Evolutionary conservation across 1,140 invertebrate genomes (phyloP).

Genomic region (Drosophila subpulchrella): DNA sequence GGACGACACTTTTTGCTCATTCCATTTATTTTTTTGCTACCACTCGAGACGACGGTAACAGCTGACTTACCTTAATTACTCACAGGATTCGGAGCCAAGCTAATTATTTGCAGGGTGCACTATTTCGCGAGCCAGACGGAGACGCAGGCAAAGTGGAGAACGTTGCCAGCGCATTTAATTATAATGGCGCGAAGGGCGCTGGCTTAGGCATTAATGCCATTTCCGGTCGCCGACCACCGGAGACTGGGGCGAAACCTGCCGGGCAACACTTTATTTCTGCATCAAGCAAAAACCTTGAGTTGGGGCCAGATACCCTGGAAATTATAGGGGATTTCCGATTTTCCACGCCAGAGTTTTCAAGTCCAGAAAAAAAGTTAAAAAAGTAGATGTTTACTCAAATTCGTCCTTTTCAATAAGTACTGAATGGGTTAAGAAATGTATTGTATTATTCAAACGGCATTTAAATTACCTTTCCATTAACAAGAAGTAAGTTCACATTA

Average conservation of each 20-base stretch:
- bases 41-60: slow-evolving; percentile 45
- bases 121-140: slow-evolving; percentile 15
- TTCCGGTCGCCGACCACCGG: slow-evolving; percentile 59
- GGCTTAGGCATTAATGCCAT: slow-evolving; percentile 72
- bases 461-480: too few species aligned
- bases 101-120: slow-evolving; percentile 73
- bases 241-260: slow-evolving; percentile 17
- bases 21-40: slow-evolving; percentile 3
- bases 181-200: slow-evolving; percentile 52
- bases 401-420: too few species aligned
- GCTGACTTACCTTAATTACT: slow-evolving; percentile 81
- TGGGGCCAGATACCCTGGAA: not conserved
- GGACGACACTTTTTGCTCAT: slow-evolving; percentile 32
- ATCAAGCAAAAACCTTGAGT: not conserved
- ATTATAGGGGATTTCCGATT: too few species aligned
- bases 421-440: too few species aligned
- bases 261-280: slow-evolving; percentile 16
- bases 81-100: slow-evolving; percentile 63
- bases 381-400: too few species aligned
- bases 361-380: too few species aligned
- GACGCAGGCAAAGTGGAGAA: slow-evolving; percentile 4
- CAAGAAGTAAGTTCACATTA: too few species aligned
- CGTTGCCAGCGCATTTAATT: slow-evolving; percentile 68
- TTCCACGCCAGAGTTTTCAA: too few species aligned
- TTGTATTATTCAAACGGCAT: too few species aligned